Evolutionary conservation across 2,888 invertebrate species (phyloP).

Genomic region (Conistra vaccinii): DNA sequence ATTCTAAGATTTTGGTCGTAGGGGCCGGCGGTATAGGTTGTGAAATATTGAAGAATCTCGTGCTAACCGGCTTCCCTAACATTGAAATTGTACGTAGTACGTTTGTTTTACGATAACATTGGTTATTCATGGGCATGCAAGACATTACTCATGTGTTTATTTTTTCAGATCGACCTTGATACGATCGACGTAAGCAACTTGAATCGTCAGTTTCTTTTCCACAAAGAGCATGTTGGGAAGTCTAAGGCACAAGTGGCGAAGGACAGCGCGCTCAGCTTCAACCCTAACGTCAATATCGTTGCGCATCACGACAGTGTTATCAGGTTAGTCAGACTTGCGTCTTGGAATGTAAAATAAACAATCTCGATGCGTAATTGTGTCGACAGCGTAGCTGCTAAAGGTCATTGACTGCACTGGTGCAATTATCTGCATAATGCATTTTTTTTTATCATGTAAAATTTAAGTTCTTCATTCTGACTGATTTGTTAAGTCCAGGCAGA

Average conservation of each 20-base stretch:
- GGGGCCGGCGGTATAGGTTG: constrained; percentile 99
- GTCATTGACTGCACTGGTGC: constrained; percentile 52
- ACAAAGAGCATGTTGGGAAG: constrained; percentile 99
- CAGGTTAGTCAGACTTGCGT: constrained; percentile 90
- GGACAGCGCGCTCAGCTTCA: constrained; percentile 96
- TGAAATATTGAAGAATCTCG: constrained; percentile 99
- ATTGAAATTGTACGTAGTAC: constrained; percentile 96
- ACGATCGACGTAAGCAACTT: constrained; percentile 99
- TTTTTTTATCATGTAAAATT: background rate
- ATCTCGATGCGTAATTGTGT: constrained; percentile 9
- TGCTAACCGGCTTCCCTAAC: constrained; percentile 97
- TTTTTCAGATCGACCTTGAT: constrained; percentile 98
- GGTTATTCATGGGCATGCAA: background rate
- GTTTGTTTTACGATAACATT: constrained; percentile 21
- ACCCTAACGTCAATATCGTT: constrained; percentile 96
- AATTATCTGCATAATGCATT: constrained; percentile 6
- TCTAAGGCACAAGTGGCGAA: constrained; percentile 98
- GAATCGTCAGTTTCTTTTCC: constrained; percentile 99
- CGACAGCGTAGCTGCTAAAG: constrained; percentile 15
- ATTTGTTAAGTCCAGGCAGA: background rate
- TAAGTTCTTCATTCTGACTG: too few relatives aligned
- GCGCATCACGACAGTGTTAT: constrained; percentile 98
- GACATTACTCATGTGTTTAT: constrained; percentile 38
- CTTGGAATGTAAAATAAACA: constrained; percentile 38
- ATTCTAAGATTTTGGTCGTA: constrained; percentile 95